phyloP scores from a whole-genome alignment of 1,140 invertebrate species.

The Leptopilina boulardi region DNA sequence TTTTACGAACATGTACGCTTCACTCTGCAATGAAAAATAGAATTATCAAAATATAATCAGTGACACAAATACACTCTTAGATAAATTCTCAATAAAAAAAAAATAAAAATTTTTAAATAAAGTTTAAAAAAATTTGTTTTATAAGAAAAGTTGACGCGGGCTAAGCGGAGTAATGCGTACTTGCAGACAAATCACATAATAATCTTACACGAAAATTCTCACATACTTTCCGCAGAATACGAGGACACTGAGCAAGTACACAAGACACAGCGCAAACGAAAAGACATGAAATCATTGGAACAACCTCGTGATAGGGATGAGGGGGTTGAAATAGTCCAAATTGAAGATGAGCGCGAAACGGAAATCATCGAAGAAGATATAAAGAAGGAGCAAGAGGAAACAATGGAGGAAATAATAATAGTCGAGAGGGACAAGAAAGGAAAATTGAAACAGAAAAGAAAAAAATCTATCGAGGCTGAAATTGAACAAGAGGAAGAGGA shows the following conservation, averaged over 20 bases:
- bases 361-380: slow-evolving; percentile 40
- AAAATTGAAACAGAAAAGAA: slow-evolving; percentile 63
- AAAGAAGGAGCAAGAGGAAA: slow-evolving; percentile 45
- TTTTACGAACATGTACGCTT: not conserved
- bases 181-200: slow-evolving; percentile 46
- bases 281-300: slow-evolving; percentile 69
- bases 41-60: not conserved
- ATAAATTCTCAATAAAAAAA: not conserved
- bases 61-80: not conserved
- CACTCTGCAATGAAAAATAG: not conserved
- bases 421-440: slow-evolving; percentile 67
- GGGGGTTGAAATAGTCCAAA: slow-evolving; percentile 65
- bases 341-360: slow-evolving; percentile 56
- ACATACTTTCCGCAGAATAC: slow-evolving; percentile 77
- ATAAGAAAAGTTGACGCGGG: slow-evolving; percentile 5
- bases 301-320: slow-evolving; percentile 65
- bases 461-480: slow-evolving; percentile 63
- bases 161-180: slow-evolving; percentile 39
- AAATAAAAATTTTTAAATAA: too few species aligned
- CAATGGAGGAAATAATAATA: slow-evolving; percentile 69
- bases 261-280: slow-evolving; percentile 73
- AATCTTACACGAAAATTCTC: slow-evolving; percentile 70
- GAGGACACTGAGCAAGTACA: slow-evolving; percentile 75
- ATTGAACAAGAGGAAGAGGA: slow-evolving; percentile 55
- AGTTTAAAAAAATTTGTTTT: too few species aligned